Conservation (phyloP, 2,113 vertebrate genomes). For the Pyrgilauda ruficollis region DNA sequence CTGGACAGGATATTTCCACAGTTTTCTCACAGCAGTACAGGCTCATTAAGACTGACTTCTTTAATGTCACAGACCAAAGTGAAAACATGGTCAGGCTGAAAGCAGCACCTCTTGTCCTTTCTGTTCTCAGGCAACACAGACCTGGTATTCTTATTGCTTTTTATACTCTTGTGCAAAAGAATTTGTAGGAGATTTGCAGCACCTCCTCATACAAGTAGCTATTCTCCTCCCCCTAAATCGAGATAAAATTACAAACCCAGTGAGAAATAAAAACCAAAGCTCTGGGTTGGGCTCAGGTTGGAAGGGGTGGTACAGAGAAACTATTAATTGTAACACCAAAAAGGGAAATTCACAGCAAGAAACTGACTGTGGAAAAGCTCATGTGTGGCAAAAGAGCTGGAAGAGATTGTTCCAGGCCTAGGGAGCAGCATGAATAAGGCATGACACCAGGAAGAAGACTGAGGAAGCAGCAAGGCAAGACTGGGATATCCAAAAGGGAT, state of each 20-base stretch:
- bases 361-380: neutral
- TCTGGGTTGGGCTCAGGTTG: neutral
- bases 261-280: neutral
- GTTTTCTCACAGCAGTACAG: neutral
- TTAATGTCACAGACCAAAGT: neutral
- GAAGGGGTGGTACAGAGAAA: neutral
- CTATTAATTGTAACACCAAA: neutral
- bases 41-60: neutral
- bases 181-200: neutral
- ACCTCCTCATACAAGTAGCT: neutral
- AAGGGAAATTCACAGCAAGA: neutral
- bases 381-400: neutral
- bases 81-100: neutral
- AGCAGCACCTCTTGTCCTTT: neutral
- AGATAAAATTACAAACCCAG: neutral
- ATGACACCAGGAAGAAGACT: neutral
- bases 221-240: neutral
- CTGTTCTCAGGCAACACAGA: neutral
- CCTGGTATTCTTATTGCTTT: neutral
- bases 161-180: neutral
- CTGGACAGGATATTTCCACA: neutral
- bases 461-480: neutral
- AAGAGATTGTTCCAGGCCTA: neutral
- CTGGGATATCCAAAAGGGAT: neutral
- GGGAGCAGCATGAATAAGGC: neutral